These are phyloP conservation scores for Ceraclea dissimilis DNA, from an alignment of 2,888 invertebrate genomes.

Conservation along the genomic window DNA sequence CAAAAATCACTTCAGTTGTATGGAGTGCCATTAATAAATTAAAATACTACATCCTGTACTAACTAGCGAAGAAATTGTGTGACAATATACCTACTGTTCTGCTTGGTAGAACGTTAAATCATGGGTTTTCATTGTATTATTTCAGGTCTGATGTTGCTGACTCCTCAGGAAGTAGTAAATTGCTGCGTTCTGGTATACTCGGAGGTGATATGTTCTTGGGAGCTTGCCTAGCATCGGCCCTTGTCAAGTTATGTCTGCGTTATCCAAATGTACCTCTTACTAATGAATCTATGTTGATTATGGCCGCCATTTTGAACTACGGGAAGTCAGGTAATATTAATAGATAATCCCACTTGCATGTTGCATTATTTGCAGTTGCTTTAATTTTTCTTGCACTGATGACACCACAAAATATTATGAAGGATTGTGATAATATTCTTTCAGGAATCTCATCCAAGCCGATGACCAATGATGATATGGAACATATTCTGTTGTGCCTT, in stretches of 20 bases:
- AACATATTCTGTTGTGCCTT: conserved; percentile 79
- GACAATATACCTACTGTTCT: no score
- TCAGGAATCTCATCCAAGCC: conserved; percentile 46
- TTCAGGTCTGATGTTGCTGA: conserved; percentile 15
- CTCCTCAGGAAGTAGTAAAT: conserved; percentile 29
- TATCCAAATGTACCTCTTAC: conserved; percentile 27
- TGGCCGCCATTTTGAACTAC: conserved; percentile 77
- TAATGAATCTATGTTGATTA: conserved; percentile 81
- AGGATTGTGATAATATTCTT: background rate
- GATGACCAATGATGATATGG: conserved; percentile 93
- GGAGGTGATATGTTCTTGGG: conserved; percentile 95
- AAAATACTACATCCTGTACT: no score
- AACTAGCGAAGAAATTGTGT: background rate
- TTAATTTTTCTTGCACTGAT: no score
- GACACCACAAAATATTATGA: no score
- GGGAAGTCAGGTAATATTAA: conserved; percentile 60
- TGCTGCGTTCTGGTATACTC: conserved; percentile 80
- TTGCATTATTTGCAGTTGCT: no score
- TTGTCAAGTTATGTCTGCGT: conserved; percentile 79
- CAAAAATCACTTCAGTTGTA: background rate
- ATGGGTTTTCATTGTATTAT: no score
- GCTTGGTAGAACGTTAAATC: no score
- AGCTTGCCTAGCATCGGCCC: conserved; percentile 82
- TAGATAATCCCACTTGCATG: no score
- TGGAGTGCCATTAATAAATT: background rate